Evolutionary conservation across 2,888 invertebrate genomes (phyloP).

Genomic region (Meiosimyza platycephala): DNA sequence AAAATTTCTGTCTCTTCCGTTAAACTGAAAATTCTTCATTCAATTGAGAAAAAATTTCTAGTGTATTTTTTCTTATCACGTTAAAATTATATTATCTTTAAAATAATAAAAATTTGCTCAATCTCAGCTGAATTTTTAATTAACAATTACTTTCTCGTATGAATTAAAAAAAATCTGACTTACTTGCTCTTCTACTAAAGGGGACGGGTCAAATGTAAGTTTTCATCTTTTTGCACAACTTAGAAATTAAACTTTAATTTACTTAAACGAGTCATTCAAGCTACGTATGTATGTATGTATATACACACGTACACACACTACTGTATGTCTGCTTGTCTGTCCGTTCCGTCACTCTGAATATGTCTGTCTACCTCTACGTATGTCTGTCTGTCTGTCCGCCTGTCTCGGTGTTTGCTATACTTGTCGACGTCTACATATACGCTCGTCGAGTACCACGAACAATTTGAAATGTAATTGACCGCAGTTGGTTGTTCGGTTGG

Average conservation of each 20-base stretch:
- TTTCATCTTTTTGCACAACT: slow-evolving; percentile 5
- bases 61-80: no score
- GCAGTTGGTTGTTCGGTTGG: slow-evolving; percentile 18
- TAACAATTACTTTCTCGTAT: slow-evolving; percentile 10
- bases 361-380: background rate
- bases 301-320: no score
- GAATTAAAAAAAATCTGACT: background rate
- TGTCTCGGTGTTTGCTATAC: background rate
- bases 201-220: background rate
- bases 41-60: no score
- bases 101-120: no score
- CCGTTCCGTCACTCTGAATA: background rate
- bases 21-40: no score
- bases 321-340: slow-evolving; percentile 5
- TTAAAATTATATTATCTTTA: no score
- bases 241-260: slow-evolving; percentile 22
- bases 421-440: no score
- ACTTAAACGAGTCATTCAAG: slow-evolving; percentile 6
- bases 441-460: slow-evolving; percentile 2
- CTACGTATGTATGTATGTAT: background rate
- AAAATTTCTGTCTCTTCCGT: no score
- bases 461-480: slow-evolving; percentile 29
- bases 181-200: no score
- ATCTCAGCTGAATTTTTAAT: background rate
- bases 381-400: slow-evolving; percentile 9